Conservation (phyloP, 2,888 invertebrate genomes). For the Argyresthia albistria region DNA sequence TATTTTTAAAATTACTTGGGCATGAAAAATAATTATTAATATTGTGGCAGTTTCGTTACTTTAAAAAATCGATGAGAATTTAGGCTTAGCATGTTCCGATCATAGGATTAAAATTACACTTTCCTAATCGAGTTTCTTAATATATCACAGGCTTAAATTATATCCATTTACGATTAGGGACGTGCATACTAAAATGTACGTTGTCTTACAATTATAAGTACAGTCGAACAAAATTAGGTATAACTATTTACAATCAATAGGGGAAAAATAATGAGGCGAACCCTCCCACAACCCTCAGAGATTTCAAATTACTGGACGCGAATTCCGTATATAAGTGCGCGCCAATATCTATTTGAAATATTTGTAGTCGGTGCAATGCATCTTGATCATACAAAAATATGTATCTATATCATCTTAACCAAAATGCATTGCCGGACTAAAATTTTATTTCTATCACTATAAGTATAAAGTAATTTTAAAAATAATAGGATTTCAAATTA, state of each 20-base stretch:
- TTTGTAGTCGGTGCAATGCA: conserved; percentile 12
- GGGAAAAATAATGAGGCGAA: conserved; percentile 70
- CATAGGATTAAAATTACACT: conserved; percentile 42
- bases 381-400: conserved; percentile 30
- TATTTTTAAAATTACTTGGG: too few species aligned
- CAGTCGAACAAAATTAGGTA: conserved; percentile 59
- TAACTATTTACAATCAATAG: conserved; percentile 71
- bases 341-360: conserved; percentile 2
- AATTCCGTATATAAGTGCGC: not conserved
- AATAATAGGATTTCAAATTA: conserved; percentile 7
- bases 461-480: conserved; percentile 1
- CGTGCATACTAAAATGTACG: conserved; percentile 59
- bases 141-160: conserved; percentile 72
- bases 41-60: too few species aligned
- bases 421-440: not conserved
- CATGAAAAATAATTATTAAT: too few species aligned
- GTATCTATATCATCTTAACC: not conserved
- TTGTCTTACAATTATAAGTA: conserved; percentile 53
- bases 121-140: conserved; percentile 59
- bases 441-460: conserved; percentile 4
- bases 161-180: conserved; percentile 60
- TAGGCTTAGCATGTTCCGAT: conserved; percentile 29
- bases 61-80: not conserved
- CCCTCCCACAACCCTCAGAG: conserved; percentile 71
- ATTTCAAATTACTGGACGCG: conserved; percentile 48